These are phyloP conservation scores for Caerostris darwini DNA, from an alignment of 1,140 invertebrate species.

Conservation along the genomic window DNA sequence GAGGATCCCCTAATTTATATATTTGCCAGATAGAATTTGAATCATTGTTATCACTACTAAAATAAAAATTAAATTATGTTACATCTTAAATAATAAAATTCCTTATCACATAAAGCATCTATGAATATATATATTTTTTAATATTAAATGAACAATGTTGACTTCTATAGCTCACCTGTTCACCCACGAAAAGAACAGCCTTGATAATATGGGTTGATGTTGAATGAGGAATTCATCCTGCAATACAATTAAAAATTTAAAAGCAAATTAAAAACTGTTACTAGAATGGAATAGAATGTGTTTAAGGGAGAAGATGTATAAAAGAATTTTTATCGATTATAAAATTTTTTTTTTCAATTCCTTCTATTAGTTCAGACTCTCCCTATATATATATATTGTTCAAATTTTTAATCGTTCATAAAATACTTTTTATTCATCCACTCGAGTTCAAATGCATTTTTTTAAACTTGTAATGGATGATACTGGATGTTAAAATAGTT, in stretches of 20 bases:
- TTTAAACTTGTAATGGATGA: no score
- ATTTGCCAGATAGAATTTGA: not conserved
- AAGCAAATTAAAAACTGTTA: not conserved
- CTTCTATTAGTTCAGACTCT: no score
- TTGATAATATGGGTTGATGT: slow-evolving; percentile 29
- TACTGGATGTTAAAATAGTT: no score
- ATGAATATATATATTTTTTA: not conserved
- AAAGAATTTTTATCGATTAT: not conserved
- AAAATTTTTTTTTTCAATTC: not conserved
- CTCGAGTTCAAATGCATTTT: no score
- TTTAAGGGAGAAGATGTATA: not conserved
- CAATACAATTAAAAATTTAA: not conserved
- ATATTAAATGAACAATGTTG: not conserved
- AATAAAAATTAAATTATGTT: not conserved
- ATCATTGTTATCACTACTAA: not conserved
- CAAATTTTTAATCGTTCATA: no score
- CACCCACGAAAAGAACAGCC: slow-evolving; percentile 31
- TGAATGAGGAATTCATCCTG: slow-evolving; percentile 45
- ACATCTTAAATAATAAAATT: not conserved
- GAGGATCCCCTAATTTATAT: not conserved
- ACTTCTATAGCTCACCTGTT: slow-evolving; percentile 12
- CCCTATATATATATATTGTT: no score
- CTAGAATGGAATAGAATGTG: not conserved
- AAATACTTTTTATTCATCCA: no score
- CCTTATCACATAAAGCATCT: not conserved